Evolutionary conservation across 53 echinoderm and acorn worm genomes (phyloP), one percentile per base, ranked within the genome.

Genomic region (Crossaster papposus): DNA sequence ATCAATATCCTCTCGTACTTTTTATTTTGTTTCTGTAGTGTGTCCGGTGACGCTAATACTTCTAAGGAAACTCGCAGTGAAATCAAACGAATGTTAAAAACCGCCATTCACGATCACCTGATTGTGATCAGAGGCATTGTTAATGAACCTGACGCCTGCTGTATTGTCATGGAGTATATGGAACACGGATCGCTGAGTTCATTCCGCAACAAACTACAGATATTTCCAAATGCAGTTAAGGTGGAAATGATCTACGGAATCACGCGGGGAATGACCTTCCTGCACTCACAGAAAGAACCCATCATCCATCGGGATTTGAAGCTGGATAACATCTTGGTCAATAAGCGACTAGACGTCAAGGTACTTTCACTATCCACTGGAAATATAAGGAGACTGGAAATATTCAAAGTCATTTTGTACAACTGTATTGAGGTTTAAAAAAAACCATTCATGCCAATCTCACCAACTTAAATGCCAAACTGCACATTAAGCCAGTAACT

Each of bases 81-180:
- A 30, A 30, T 80, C 8, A 3, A 54, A 30, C 80, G 80, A 44
- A 80, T 80, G 80, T 17, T 32, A 23, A 58, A 80, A n/a, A 30
- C 32, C 14, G 3, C 55, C 31, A 26, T 2, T 4, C 14, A 30
- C 18, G 50, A 31, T 1, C 6, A 80, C 62, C 18, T 80, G 0
- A 34, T 80, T 62, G 24, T n/a, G 2, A 80, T 80, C 20, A 52
- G 31, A 17, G 80, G 55, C 54, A 80, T 58, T 55, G 54, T 80
- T n/a, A n/a, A n/a, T n/a, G n/a, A n/a, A n/a, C n/a, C n/a, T n/a
- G n/a, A n/a, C n/a, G n/a, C n/a, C n/a, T 81, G 33, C 28, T 79
- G 80, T 22, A 90, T 90, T 30, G 90, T 83, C 33, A 90, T 90
- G 90, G 90, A 90, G 51, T 83, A 62, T 75, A 73, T 90, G 75